Base-by-base conservation (phyloP, 37 sponge, comb jelly and placozoan species). In the Chondrosia reniformis region DNA sequence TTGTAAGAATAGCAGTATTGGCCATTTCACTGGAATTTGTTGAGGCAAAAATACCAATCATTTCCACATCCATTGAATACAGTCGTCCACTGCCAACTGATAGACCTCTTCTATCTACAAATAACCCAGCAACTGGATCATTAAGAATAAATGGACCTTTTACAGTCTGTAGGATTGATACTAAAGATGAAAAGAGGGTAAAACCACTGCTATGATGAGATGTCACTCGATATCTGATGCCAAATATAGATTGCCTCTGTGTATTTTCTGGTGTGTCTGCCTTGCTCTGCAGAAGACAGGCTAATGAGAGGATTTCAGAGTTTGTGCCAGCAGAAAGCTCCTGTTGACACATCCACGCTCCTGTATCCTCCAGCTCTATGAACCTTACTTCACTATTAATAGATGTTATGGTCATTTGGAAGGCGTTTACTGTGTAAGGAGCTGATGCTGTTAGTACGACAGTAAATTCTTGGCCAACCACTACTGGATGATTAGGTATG, bases 1-100 rank as follows among this genome's bases (percentile, higher is more conserved):
- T 32, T 37, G 55, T 46, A 12, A 87, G 37, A 9, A 75, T 74
- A 43, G 78, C 81, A 3, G 77, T 79, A 59, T 88, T 88, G 42
- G 83, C 55, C 31, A 88, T 45, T 56, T 88, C 84, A 24, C 66
- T 41, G 44, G 31, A 25, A n/a, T 49, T 33, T 7, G 76, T 58
- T 3, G 74, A 33, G 25, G 89, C 80, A 55, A 84, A 62, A 17
- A 88, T 80, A 0, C 80, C 84, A 31, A 27, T 27, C 2, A 84
- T 40, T 30, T 38, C 22, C 56, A 27, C 6, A 10, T n/a, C 43
- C 0, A 21, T 54, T 9, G 67, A 37, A 39, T 66, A 45, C 1
- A 88, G 56, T 21, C 42, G 45, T 3, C 43, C 83, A 0, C 17
- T 4, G 0, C 33, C 17, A 24, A 25, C 25, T 15, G 27, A 2